Base-by-base conservation (phyloP, 2,113 vertebrate genomes). In the Nannobrachium achirus region DNA sequence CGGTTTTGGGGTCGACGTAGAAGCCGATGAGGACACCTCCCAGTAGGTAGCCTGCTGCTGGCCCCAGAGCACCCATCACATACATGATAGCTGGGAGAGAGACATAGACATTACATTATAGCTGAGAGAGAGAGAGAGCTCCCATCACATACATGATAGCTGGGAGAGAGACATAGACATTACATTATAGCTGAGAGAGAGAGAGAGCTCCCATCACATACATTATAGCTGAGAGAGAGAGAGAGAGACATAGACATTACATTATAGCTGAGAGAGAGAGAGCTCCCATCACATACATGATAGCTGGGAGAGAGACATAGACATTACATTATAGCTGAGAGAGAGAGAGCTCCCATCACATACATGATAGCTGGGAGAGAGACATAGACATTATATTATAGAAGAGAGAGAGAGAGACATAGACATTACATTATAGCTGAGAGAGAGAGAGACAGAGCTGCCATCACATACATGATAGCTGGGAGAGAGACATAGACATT, bases 391-490 rank as follows among this genome's bases (percentile, higher is more conserved):
- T n/a, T n/a, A n/a, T n/a, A n/a, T n/a, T n/a, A n/a, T n/a, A n/a
- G n/a, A n/a, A n/a, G n/a, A n/a, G n/a, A n/a, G n/a, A n/a, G n/a
- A 25, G 13, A 13, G 18, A 97, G 92, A 6, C 95, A 96, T 96
- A n/a, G 64, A 96, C 95, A 0, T n/a, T 96, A 96, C 95, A 96
- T 96, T 88, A 96, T 92, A 52, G 95, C 95, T n/a, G 18, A 14
- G 38, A 7, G 11, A 13, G 25, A n/a, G 10, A 6, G 16, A 16
- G 14, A 1, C 8, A 99, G 93, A 0, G 98, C 98, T 86, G 97
- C 98, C 98, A 99, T 99, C 75, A 99, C 97, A 0, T 99, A 99
- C 97, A 99, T 99, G 91, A 99, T 94, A 56, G 98, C 98, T 97
- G 89, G 16, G 73, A 81, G 80, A 73, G 11, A 78, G 25, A 33